phyloP scores from a whole-genome alignment of 1,140 invertebrate genomes.

The Drosophila kurseongensis region DNA sequence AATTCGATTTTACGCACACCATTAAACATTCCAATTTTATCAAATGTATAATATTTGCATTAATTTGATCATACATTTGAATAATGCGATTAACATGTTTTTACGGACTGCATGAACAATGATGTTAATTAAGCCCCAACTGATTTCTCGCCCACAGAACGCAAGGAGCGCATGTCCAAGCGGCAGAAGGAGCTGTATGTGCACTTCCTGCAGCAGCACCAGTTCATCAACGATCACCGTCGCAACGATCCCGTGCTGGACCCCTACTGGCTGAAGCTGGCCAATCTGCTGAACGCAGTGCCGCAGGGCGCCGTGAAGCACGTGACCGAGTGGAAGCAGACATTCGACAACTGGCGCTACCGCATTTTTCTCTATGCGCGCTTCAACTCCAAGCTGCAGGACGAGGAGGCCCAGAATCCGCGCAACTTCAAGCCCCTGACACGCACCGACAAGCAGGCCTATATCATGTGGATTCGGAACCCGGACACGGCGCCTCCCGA shows the following conservation, averaged over 20 bases:
- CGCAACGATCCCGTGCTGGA: slow-evolving; percentile 78
- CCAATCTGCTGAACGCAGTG: slow-evolving; percentile 75
- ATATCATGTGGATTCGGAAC: slow-evolving; percentile 80
- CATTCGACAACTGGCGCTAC: slow-evolving; percentile 82
- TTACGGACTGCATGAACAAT: not conserved
- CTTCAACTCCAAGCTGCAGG: slow-evolving; percentile 79
- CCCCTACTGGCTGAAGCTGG: slow-evolving; percentile 77
- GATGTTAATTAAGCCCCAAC: not conserved
- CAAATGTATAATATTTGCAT: slow-evolving; percentile 23
- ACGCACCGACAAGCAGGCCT: slow-evolving; percentile 80
- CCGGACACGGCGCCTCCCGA: slow-evolving; percentile 80
- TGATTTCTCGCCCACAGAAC: slow-evolving; percentile 43
- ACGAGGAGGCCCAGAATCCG: slow-evolving; percentile 77
- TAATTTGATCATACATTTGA: slow-evolving; percentile 19
- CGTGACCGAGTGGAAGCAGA: slow-evolving; percentile 81
- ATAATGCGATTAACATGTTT: slow-evolving; percentile 5
- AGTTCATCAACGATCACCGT: slow-evolving; percentile 76
- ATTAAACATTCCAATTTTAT: slow-evolving; percentile 7
- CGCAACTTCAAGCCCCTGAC: slow-evolving; percentile 80
- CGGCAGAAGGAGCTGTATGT: slow-evolving; percentile 80
- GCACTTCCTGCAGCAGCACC: slow-evolving; percentile 78
- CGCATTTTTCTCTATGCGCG: slow-evolving; percentile 80
- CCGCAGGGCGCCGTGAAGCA: slow-evolving; percentile 79
- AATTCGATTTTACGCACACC: not conserved
- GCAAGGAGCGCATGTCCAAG: slow-evolving; percentile 82